phyloP scores from a whole-genome alignment of 2,797 vertebrate species.

The Eulemur mongoz region DNA sequence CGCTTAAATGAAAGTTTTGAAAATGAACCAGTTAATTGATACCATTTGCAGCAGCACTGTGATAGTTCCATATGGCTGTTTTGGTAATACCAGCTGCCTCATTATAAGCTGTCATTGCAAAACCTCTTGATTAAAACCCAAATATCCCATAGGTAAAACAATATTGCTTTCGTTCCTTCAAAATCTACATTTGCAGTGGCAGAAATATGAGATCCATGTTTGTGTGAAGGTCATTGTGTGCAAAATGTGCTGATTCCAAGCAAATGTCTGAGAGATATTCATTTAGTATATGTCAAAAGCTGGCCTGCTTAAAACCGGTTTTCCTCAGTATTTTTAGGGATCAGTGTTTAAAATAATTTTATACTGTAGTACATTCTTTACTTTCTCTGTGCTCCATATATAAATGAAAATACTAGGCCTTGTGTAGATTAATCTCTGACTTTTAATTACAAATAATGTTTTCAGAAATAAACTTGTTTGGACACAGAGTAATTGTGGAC shows the following conservation, averaged over 20 bases:
- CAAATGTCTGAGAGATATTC: conserved; percentile 44
- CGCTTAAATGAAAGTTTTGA: conserved; percentile 67
- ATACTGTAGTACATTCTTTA: background rate
- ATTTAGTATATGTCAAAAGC: conserved; percentile 17
- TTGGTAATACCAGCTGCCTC: conserved; percentile 76
- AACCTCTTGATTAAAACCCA: conserved; percentile 78
- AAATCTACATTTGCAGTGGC: conserved; percentile 61
- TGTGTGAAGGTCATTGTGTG: conserved; percentile 66
- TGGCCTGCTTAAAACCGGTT: conserved; percentile 55
- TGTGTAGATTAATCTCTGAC: conserved; percentile 2
- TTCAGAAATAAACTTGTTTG: conserved; percentile 33
- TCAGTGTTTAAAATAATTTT: background rate
- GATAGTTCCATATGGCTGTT: conserved; percentile 64
- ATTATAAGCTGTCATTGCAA: conserved; percentile 76
- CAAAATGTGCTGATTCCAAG: conserved; percentile 70
- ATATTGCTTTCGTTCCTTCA: conserved; percentile 70
- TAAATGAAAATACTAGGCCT: conserved; percentile 22
- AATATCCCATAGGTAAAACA: conserved; percentile 69
- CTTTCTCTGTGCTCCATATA: background rate
- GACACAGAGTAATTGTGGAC: background rate
- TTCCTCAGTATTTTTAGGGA: conserved; percentile 27
- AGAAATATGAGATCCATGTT: conserved; percentile 66
- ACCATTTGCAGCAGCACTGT: conserved; percentile 51
- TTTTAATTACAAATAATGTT: conserved; percentile 37
- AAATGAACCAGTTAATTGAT: conserved; percentile 71